These are phyloP conservation scores for Drosophila watanabei DNA, from an alignment of 1,140 invertebrate species.

Conservation along the genomic window DNA sequence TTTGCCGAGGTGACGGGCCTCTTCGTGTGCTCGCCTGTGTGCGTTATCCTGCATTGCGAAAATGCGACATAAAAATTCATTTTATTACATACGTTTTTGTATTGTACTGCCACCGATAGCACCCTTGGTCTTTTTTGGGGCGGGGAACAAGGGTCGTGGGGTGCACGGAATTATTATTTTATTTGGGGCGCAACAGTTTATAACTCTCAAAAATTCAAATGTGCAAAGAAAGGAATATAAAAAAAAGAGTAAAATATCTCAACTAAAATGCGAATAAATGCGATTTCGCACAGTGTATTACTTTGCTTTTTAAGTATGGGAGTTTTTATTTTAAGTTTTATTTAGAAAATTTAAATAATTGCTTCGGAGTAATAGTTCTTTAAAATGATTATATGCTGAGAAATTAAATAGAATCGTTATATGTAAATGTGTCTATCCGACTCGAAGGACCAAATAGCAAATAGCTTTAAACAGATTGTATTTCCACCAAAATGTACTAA, in stretches of 20 bases:
- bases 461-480: too few relatives aligned
- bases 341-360: too few relatives aligned
- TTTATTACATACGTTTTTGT: constrained; percentile 74
- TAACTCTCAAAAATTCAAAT: constrained; percentile 4
- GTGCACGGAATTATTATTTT: constrained; percentile 23
- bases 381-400: too few relatives aligned
- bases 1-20: constrained; percentile 31
- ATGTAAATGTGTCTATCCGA: too few relatives aligned
- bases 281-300: neutral
- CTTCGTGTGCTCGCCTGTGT: neutral
- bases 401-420: too few relatives aligned
- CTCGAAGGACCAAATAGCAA: too few relatives aligned
- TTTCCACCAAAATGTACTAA: too few relatives aligned
- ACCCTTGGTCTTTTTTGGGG: neutral
- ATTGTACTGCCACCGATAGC: constrained; percentile 48
- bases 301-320: too few relatives aligned
- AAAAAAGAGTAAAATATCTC: neutral
- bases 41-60: constrained; percentile 66
- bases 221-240: neutral
- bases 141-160: neutral
- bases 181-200: constrained; percentile 26
- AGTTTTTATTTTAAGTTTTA: too few relatives aligned
- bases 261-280: neutral
- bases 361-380: too few relatives aligned
- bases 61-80: constrained; percentile 82